Evolutionary conservation across 2,797 vertebrate species (phyloP).

Genomic region (Meriones psammophilus): DNA sequence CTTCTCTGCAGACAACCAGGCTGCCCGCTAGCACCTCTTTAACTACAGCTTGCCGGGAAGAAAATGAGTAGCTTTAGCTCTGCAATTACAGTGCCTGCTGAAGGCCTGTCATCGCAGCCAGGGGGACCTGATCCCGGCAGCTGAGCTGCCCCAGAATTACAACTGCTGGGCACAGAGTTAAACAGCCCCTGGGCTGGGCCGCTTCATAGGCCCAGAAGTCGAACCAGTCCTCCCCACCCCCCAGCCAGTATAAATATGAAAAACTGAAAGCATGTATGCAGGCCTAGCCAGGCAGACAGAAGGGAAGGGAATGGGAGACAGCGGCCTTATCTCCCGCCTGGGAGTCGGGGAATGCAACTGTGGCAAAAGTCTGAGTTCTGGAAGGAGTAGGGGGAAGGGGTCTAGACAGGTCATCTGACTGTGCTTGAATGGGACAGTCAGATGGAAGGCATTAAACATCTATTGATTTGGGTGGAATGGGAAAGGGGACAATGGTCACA

Average conservation of each 20-base stretch:
- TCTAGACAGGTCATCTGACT: accelerated
- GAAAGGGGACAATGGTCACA: too few relatives aligned
- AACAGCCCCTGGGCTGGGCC: constrained; percentile 86
- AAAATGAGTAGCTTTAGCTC: constrained; percentile 91
- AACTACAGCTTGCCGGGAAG: constrained; percentile 90
- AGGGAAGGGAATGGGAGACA: constrained; percentile 68
- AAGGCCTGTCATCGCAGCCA: constrained; percentile 92
- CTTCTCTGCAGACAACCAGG: constrained; percentile 91
- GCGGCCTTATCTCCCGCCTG: constrained; percentile 65
- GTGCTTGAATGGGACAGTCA: background rate
- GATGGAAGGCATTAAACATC: background rate
- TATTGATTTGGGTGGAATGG: background rate
- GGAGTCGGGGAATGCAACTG: constrained; percentile 49
- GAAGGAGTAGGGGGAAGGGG: background rate
- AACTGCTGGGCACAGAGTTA: constrained; percentile 88
- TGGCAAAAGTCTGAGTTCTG: constrained; percentile 52
- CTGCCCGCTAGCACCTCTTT: constrained; percentile 92
- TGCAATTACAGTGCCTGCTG: constrained; percentile 91
- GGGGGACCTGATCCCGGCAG: constrained; percentile 89
- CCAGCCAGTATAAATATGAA: constrained; percentile 84
- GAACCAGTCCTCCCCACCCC: background rate
- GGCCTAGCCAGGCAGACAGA: constrained; percentile 57
- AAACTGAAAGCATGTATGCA: constrained; percentile 78
- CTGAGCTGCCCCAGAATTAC: constrained; percentile 89
- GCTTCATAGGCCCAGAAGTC: constrained; percentile 82